Conservation (phyloP, 2,797 vertebrate species). For the Chaunax sp. region DNA sequence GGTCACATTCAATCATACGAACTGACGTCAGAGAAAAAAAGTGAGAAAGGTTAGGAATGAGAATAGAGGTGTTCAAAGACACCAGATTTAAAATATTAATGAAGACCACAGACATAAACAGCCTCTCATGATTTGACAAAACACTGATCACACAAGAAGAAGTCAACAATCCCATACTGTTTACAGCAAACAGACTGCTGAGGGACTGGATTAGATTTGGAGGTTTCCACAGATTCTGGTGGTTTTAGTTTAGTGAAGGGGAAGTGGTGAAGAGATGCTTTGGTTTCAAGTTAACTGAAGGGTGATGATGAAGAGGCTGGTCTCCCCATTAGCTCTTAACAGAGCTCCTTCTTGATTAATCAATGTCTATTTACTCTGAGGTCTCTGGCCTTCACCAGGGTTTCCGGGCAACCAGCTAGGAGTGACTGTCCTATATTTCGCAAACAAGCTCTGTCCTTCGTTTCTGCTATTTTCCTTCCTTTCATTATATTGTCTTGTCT, state of each 20-base stretch:
- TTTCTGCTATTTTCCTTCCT: background rate
- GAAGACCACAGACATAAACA: background rate
- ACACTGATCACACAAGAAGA: slow-evolving; percentile 1
- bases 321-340: slow-evolving; percentile 56
- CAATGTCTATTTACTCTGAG: slow-evolving; percentile 58
- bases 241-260: background rate
- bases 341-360: slow-evolving; percentile 65
- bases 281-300: slow-evolving; percentile 33
- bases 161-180: background rate
- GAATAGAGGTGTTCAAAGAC: no score
- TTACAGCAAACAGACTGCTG: background rate
- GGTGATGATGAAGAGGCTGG: slow-evolving; percentile 44
- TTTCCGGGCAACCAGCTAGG: slow-evolving; percentile 53
- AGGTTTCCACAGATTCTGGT: slow-evolving; percentile 9
- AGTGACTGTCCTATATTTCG: background rate
- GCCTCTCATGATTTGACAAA: slow-evolving; percentile 5
- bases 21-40: no score
- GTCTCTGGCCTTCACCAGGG: slow-evolving; percentile 38
- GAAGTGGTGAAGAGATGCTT: slow-evolving; percentile 1
- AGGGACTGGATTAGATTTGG: slow-evolving; percentile 13
- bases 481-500: slow-evolving; percentile 6
- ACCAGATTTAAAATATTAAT: slow-evolving; percentile 7
- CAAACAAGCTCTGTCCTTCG: slow-evolving; percentile 5
- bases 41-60: background rate
- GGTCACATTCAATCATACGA: background rate